Evolutionary conservation across 2,797 vertebrate genomes (phyloP), one percentile per base, ranked within the genome.

Genomic region (Sciurus carolinensis): DNA sequence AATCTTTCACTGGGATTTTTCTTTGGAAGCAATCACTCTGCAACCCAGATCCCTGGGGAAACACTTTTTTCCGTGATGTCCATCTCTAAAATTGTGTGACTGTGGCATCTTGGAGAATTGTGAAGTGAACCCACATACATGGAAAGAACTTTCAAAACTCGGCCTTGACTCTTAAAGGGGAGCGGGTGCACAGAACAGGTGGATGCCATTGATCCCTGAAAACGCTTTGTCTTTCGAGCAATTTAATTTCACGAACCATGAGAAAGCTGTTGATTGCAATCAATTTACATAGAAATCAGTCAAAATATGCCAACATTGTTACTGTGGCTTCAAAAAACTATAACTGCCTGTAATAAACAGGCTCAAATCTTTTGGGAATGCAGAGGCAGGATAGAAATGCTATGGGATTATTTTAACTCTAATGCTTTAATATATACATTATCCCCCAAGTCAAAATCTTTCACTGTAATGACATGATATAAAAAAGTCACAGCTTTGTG

Each of bases 401-500:
- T 91, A 64, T 4, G 85, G 76, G 90, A 92, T 97, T 84, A 95
- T 96, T 98, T 98, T 98, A 97, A 96, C 69, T 89, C 97, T 94
- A 88, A 96, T 93, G 81, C 79, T 97, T 97, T 97, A 97, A 98
- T 96, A 97, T 79, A 96, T 44, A 94, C 59, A 80, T 95, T 90
- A 86, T 92, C 94, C 85, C 95, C 92, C 85, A 89, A 94, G 96
- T 95, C 95, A 57, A 90, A 97, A 91, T 95, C 97, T 96, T 96
- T 96, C 89, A 52, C 85, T 93, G 30, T 94, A 97, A 97, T 20
- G 80, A 97, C 90, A 93, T 2, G 85, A 71, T 44, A 97, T 64
- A 72, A 95, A 97, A 90, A 97, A 97, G 96, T 91, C 98, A 98
- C 83, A 97, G 97, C 94, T 97, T 88, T 97, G 96, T 98, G 97